Percentiles rank a stretch among this genome's conserved stretches.
Conservation (phyloP, 2,888 invertebrate genomes). For the Ellobium chinense region DNA sequence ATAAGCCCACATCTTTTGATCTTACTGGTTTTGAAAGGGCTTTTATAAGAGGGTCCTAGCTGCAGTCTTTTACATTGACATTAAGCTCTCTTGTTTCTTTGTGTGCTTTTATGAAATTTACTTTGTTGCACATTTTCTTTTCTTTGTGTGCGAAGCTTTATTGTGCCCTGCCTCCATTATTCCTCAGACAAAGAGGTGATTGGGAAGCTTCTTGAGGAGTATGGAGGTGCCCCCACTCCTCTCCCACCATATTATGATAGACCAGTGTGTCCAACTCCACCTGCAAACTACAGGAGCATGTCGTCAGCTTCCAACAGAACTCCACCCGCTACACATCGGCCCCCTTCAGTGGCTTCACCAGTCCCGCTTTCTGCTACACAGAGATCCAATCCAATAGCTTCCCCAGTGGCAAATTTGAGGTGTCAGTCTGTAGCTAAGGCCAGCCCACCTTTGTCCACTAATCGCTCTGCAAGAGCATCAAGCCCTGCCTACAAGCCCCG, state of each 20-base stretch:
- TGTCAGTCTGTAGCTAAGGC: background rate
- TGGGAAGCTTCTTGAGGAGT: conserved; percentile 49
- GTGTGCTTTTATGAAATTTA: no score
- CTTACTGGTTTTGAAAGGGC: no score
- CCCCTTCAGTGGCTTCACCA: background rate
- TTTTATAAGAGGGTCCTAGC: no score
- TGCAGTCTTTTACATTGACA: no score
- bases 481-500: conserved; percentile 38
- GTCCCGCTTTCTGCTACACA: background rate
- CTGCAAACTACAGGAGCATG: background rate
- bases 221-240: conserved; percentile 2
- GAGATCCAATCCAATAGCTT: background rate
- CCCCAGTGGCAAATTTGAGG: background rate
- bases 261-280: conserved; percentile 47
- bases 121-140: no score
- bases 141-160: no score
- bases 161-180: no score
- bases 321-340: background rate
- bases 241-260: conserved; percentile 39
- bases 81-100: no score
- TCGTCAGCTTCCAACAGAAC: background rate
- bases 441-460: background rate
- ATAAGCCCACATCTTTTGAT: no score
- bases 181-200: conserved; percentile 51
- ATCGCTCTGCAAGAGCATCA: background rate